These are phyloP conservation scores for Orussus abietinus DNA, from an alignment of 1,140 invertebrate genomes.

Conservation along the genomic window DNA sequence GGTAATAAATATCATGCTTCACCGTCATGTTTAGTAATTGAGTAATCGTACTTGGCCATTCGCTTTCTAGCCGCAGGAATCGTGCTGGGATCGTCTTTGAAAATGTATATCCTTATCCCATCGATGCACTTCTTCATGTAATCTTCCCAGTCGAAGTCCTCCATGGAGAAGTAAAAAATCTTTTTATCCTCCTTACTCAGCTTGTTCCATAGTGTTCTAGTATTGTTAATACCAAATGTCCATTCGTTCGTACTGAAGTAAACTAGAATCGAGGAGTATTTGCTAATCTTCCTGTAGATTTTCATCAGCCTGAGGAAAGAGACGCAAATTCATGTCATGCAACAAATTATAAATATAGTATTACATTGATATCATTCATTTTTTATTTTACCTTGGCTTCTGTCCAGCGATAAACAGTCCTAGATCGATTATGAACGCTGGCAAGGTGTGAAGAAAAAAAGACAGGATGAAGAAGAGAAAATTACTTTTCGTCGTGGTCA, in stretches of 20 bases:
- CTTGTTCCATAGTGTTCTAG: slow-evolving; percentile 48
- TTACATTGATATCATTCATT: slow-evolving; percentile 3
- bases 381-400: slow-evolving; percentile 53
- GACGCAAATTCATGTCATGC: slow-evolving; percentile 9
- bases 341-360: neutral
- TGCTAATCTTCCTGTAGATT: slow-evolving; percentile 59
- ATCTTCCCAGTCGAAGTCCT: slow-evolving; percentile 51
- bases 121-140: slow-evolving; percentile 52
- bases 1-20: neutral
- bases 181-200: slow-evolving; percentile 53
- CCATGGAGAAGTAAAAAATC: slow-evolving; percentile 54
- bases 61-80: slow-evolving; percentile 46
- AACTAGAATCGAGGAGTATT: slow-evolving; percentile 54
- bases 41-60: slow-evolving; percentile 35
- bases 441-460: slow-evolving; percentile 59
- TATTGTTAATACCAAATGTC: slow-evolving; percentile 57
- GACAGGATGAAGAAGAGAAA: slow-evolving; percentile 50
- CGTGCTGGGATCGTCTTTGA: slow-evolving; percentile 53
- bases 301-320: slow-evolving; percentile 51
- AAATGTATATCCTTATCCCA: slow-evolving; percentile 52
- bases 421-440: slow-evolving; percentile 58
- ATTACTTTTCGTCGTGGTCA: slow-evolving; percentile 43
- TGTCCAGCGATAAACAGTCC: slow-evolving; percentile 52
- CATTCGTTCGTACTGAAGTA: slow-evolving; percentile 61
- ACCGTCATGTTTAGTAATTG: neutral